Evolutionary conservation across 2,797 vertebrate genomes (phyloP), one percentile per base, ranked within the genome.

Genomic region (Distichodus sexfasciatus): DNA sequence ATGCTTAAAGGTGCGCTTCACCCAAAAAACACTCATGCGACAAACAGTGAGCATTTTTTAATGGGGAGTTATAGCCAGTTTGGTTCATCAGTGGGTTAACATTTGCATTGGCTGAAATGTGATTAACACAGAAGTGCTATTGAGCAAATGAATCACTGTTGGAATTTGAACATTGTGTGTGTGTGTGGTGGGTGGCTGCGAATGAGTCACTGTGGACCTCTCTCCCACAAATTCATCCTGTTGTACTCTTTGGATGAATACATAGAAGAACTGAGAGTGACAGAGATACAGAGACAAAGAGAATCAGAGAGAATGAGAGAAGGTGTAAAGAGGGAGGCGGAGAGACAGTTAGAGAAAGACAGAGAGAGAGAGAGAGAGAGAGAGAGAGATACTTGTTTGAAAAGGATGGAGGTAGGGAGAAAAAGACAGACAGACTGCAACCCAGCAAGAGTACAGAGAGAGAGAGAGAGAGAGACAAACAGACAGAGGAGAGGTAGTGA

Each of bases 181-280:
- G 7, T 68, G 19, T 35, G 9, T 40, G 35, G 44, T 44, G 28
- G 6, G 58, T 68, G 63, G n/a, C 23, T 54, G 11, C n/a, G n/a
- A n/a, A n/a, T 66, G 46, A 51, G 44, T 73, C 60, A 48, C 23
- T 46, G 15, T 50, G n/a, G 15, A 19, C 51, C 31, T 31, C 21
- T 70, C 19, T 43, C 57, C 23, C 38, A 43, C 33, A 47, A 48
- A 46, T 47, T 44, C 29, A 50, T 58, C 41, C 66, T 31, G 15
- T 28, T 41, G 33, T 53, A 48, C 44, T 57, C 43, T 29, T n/a
- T 51, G 53, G 35, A 54, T 24, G 41, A 51, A 17, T 11, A 58
- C n/a, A 57, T n/a, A 21, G 48, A 19, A 15, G 46, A 23, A 4
- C 15, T 23, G n/a, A 12, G 12, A 0, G 21, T 38, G 35, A 15